Evolutionary conservation across 2,113 vertebrate genomes (phyloP), one percentile per base, ranked within the genome.

Genomic region (Bubo bubo): DNA sequence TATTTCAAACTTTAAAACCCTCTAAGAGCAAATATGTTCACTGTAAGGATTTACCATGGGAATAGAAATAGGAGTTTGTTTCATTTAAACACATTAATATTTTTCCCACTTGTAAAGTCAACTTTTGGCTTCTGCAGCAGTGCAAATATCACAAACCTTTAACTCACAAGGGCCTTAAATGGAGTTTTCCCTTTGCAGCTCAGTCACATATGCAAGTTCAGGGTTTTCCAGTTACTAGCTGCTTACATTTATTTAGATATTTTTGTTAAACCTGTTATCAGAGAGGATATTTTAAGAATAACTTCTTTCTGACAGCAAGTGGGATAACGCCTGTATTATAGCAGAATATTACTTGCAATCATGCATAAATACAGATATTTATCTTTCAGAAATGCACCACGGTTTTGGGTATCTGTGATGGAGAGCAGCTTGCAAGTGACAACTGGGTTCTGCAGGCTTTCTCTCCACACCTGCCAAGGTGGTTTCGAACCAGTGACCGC

Each of bases 21-120:
- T 96, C 77, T 77, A 83, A 95, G 91, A 97, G 94, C 91, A 94
- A 94, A 92, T 94, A 93, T 37, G 21, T 59, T 93, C 71, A 17
- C 84, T 76, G 86, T 71, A 94, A 88, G 91, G 84, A 88, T 97
- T 95, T 96, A 88, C 81, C 90, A 43, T 22, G 87, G 95, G 91
- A 81, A 95, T 88, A 93, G 95, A 90, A 97, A 96, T 93, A 85
- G 67, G 91, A 94, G 93, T 96, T 97, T 92, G 93, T 83, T 97
- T 97, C 94, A 90, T 88, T 97, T 95, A 96, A 96, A 87, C 91
- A 77, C 87, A 91, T 97, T 95, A 94, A 96, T 96, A 97, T 96
- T 96, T 97, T 97, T 94, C 96, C 95, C 94, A 95, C 93, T 96
- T 95, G 93, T 96, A 95, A 97, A 96, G 89, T 93, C 91, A 97